Evolutionary conservation across 2,888 invertebrate genomes (phyloP), one percentile per base, ranked within the genome.

Genomic region (Zhengitettix transpicula): DNA sequence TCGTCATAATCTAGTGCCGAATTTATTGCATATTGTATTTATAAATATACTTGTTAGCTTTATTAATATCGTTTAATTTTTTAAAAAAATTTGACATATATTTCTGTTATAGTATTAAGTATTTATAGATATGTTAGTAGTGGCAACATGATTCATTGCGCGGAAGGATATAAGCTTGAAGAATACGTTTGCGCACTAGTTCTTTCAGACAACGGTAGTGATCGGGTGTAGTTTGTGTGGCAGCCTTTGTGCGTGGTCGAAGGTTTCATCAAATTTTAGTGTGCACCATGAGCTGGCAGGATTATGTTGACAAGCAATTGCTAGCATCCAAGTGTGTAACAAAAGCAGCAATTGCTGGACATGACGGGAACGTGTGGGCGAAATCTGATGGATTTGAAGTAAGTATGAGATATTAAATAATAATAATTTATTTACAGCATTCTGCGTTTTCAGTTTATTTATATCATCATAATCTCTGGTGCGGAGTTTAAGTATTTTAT

Each of bases 251-350:
- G 62, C 61, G 60, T 58, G 55, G 44, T 42, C 47, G 40, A 42
- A 40, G 47, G 16, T 42, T 55, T 56, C 28, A 52, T 59, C 40
- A 10, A 40, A 55, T 51, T 56, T 59, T 61, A n/a, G 58, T 59
- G 63, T 63, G 60, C 58, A 84, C 78, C 78, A 92, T 92, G 92
- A 92, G 91, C 87, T 93, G 93, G 93, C 92, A 93, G 87, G 92
- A 92, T 87, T 93, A 93, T 83, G 89, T 93, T 79, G 92, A 92
- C 82, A 92, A 91, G 83, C 93, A 93, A 82, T 86, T 93, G 81
- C 82, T 93, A 81, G 91, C 91, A 75, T 91, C 92, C 77, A 86
- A 87, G 78, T 92, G 91, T 85, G 91, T 93, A 73, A 87, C 87
- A 78, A 90, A 89, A 83, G 93, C 92, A 72, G 91, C 90, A 74